A percentile compares a stretch with the other conserved stretches of the same genome.
Conservation (phyloP, 2,797 vertebrate species). For the Orientallactaga sibirica region DNA sequence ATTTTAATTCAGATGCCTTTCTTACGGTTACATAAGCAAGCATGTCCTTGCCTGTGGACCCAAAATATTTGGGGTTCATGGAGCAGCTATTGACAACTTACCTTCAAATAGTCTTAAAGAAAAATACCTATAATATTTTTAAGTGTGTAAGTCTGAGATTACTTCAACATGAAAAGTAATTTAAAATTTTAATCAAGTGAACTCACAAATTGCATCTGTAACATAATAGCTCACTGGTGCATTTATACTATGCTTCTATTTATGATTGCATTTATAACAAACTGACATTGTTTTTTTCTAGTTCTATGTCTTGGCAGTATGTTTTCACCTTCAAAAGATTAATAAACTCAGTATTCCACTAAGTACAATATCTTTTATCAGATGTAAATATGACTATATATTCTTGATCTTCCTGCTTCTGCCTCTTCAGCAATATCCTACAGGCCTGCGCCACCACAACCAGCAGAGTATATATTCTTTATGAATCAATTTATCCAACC, state of each 20-base stretch:
- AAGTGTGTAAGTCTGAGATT: slow-evolving; percentile 3
- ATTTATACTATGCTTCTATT: background rate
- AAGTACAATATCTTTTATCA: background rate
- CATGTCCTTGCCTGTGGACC: background rate
- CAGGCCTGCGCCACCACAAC: no score
- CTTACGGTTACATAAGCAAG: background rate
- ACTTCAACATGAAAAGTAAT: slow-evolving; percentile 2
- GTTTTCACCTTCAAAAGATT: background rate
- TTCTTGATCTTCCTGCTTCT: no score
- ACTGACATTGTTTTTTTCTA: background rate
- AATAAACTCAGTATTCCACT: background rate
- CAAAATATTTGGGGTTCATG: background rate
- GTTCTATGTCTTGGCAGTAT: background rate
- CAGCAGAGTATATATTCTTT: background rate
- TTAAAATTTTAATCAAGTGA: background rate
- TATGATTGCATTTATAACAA: background rate
- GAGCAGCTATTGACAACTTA: background rate
- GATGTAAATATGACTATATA: background rate
- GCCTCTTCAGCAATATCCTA: no score
- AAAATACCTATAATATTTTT: background rate
- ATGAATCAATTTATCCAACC: background rate
- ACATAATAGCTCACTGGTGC: background rate
- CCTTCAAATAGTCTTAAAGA: background rate
- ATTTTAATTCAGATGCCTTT: background rate
- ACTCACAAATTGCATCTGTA: background rate